Conservation (phyloP, 2,888 invertebrate genomes). For the Nezara viridula region DNA sequence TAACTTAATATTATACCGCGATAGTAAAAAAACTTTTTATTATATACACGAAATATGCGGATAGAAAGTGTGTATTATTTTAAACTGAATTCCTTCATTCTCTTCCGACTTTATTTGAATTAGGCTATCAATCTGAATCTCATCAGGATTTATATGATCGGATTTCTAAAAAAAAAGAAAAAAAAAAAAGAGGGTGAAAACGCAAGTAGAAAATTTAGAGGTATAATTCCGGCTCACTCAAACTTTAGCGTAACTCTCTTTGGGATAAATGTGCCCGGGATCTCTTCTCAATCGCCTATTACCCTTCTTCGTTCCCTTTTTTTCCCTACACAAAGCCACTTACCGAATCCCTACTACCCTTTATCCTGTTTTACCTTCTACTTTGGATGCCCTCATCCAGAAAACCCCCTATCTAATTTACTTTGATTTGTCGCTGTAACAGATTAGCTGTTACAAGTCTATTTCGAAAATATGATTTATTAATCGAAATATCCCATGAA, state of each 20-base stretch:
- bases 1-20: too few relatives aligned
- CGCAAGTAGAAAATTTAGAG: constrained; percentile 7
- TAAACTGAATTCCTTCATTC: neutral
- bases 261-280: neutral
- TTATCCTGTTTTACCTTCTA: constrained; percentile 18
- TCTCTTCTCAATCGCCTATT: constrained; percentile 13
- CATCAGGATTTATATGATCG: neutral
- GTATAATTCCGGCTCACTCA: constrained; percentile 9
- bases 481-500: neutral
- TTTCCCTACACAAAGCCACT: constrained; percentile 10
- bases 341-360: neutral
- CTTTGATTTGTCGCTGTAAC: neutral
- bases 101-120: neutral
- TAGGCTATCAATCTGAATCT: neutral
- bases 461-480: neutral
- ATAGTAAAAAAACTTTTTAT: too few relatives aligned
- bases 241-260: neutral
- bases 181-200: neutral
- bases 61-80: too few relatives aligned
- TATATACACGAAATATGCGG: too few relatives aligned
- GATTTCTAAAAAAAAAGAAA: neutral
- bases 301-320: neutral
- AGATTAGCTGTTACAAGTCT: neutral
- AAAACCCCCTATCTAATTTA: neutral
- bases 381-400: neutral